A percentile compares a stretch with the other conserved stretches of the same genome.
These are phyloP conservation scores for Nowickia ferox DNA, from an alignment of 2,888 invertebrate species.

Conservation along the genomic window DNA sequence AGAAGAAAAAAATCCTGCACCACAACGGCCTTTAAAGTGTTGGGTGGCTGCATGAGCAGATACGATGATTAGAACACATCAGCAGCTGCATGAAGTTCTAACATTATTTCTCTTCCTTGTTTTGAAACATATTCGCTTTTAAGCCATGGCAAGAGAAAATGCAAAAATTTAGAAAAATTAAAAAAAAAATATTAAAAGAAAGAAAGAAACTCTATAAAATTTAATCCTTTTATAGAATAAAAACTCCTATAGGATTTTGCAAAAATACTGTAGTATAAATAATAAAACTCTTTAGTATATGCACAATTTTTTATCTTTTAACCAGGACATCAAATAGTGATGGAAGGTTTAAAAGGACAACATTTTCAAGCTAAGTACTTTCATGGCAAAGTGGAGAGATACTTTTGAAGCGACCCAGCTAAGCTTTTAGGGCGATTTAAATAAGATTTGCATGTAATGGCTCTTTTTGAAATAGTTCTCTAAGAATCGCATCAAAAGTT, in stretches of 20 bases:
- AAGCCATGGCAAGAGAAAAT: constrained; percentile 33
- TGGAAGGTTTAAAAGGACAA: background rate
- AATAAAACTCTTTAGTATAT: background rate
- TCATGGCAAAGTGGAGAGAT: background rate
- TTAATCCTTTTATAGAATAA: constrained; percentile 59
- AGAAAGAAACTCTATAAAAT: constrained; percentile 51
- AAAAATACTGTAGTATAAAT: constrained; percentile 38
- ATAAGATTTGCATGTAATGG: too few species aligned
- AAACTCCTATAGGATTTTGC: constrained; percentile 37
- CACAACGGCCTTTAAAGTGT: background rate
- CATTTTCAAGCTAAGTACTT: background rate
- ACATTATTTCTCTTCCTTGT: constrained; percentile 6
- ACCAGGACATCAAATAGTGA: background rate
- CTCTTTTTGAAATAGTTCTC: too few species aligned
- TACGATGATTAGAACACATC: background rate
- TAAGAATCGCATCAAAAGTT: too few species aligned
- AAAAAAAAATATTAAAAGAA: background rate
- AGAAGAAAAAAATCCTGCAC: background rate
- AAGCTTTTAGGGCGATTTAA: too few species aligned
- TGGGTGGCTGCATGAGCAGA: constrained; percentile 22
- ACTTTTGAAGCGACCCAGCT: too few species aligned
- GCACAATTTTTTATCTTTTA: background rate
- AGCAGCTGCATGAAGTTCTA: constrained; percentile 53
- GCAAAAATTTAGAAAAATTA: constrained; percentile 25
- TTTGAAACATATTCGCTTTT: constrained; percentile 12